These are phyloP conservation scores for Chelidonichthys spinosus DNA, from an alignment of 2,797 vertebrate species.

Conservation along the genomic window DNA sequence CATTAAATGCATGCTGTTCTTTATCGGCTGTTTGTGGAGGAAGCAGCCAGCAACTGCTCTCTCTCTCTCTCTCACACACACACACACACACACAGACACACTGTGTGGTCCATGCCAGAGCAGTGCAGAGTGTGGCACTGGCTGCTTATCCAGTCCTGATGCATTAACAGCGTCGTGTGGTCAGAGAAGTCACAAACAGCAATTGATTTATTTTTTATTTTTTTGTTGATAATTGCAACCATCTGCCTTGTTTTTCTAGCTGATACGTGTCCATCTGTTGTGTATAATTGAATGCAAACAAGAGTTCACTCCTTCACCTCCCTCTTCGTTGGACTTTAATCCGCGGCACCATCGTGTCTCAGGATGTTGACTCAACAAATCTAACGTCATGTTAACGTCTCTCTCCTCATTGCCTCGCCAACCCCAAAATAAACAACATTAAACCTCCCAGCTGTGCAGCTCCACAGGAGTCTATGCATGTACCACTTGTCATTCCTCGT, in stretches of 20 bases:
- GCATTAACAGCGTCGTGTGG: slow-evolving; percentile 13
- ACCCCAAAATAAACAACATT: neutral
- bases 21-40: slow-evolving; percentile 13
- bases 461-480: slow-evolving; percentile 9
- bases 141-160: slow-evolving; percentile 24
- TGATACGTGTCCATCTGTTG: neutral
- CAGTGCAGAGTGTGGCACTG: slow-evolving; percentile 7
- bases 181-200: slow-evolving; percentile 25
- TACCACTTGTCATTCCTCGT: slow-evolving; percentile 17
- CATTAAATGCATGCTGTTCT: slow-evolving; percentile 2
- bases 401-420: slow-evolving; percentile 5
- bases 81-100: neutral
- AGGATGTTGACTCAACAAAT: slow-evolving; percentile 8
- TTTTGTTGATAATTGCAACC: slow-evolving; percentile 29
- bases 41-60: slow-evolving; percentile 5
- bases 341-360: neutral
- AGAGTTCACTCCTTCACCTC: neutral
- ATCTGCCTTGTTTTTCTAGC: slow-evolving; percentile 14
- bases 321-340: neutral
- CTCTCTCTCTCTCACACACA: neutral
- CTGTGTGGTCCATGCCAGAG: slow-evolving; percentile 27
- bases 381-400: neutral
- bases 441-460: neutral
- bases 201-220: slow-evolving; percentile 31
- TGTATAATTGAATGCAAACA: neutral